Conservation (phyloP, 2,888 invertebrate species). For the Muscina levida region DNA sequence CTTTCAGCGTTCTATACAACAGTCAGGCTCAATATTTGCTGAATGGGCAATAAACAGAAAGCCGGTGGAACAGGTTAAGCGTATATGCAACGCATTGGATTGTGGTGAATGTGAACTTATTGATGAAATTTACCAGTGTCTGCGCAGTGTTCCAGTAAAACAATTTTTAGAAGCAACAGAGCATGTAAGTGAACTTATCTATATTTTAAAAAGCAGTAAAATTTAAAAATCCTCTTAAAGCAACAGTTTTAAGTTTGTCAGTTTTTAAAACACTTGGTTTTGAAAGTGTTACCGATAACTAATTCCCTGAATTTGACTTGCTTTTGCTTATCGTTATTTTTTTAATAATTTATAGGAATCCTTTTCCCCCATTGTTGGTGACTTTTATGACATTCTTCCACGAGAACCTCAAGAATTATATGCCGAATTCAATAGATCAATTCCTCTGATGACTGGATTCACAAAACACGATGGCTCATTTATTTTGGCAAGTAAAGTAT, state of each 20-base stretch:
- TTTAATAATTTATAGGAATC: conserved; percentile 64
- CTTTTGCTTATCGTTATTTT: not conserved
- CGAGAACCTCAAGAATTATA: conserved; percentile 69
- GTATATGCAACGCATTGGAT: conserved; percentile 73
- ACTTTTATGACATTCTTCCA: conserved; percentile 71
- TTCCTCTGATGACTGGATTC: conserved; percentile 80
- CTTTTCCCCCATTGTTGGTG: conserved; percentile 72
- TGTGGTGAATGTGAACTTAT: conserved; percentile 68
- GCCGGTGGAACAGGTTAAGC: conserved; percentile 74
- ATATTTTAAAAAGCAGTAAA: conserved; percentile 1
- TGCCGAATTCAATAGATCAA: conserved; percentile 69
- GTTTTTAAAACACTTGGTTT: too few species aligned
- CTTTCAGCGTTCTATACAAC: conserved; percentile 81
- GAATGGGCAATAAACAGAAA: conserved; percentile 80
- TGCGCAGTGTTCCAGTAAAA: conserved; percentile 71
- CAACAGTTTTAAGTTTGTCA: too few species aligned
- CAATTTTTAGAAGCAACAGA: conserved; percentile 69
- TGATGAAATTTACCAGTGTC: conserved; percentile 71
- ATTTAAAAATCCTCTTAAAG: not conserved
- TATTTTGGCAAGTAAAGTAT: conserved; percentile 78
- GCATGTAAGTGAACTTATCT: too few species aligned
- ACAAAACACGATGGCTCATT: conserved; percentile 81
- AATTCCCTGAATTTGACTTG: too few species aligned
- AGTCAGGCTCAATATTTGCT: conserved; percentile 81
- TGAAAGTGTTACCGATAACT: not conserved